Conservation (phyloP, 2,888 invertebrate species). For the Ophraella communa region DNA sequence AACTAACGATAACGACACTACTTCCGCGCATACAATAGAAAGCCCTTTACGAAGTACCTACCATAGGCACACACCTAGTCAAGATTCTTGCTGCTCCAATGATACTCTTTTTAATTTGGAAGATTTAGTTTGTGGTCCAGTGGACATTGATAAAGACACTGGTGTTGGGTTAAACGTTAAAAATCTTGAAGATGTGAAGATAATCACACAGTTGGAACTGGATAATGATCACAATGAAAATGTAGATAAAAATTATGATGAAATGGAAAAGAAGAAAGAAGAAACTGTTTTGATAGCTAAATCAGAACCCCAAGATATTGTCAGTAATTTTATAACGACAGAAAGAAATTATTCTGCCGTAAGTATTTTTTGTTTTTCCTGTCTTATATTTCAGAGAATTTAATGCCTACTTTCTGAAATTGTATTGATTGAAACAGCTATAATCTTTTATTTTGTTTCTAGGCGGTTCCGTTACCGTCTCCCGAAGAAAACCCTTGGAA, state of each 20-base stretch:
- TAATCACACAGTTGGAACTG: slow-evolving; percentile 21
- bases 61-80: slow-evolving; percentile 63
- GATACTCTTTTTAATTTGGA: slow-evolving; percentile 70
- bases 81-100: slow-evolving; percentile 71
- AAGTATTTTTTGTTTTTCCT: neutral
- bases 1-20: slow-evolving; percentile 63
- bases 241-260: neutral
- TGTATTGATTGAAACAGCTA: no score
- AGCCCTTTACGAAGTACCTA: slow-evolving; percentile 54
- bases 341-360: slow-evolving; percentile 31
- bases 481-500: slow-evolving; percentile 60
- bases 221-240: slow-evolving; percentile 4
- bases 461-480: slow-evolving; percentile 56
- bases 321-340: slow-evolving; percentile 32
- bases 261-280: neutral
- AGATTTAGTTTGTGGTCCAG: slow-evolving; percentile 56
- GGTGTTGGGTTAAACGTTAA: slow-evolving; percentile 16
- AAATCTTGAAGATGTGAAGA: slow-evolving; percentile 14
- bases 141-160: slow-evolving; percentile 41
- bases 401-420: no score
- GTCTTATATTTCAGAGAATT: slow-evolving; percentile 7
- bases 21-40: slow-evolving; percentile 62
- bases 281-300: neutral
- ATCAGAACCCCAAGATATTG: neutral
- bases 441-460: slow-evolving; percentile 21